phyloP scores from a whole-genome alignment of 2,888 invertebrate genomes.

The Phengaris alcon region DNA sequence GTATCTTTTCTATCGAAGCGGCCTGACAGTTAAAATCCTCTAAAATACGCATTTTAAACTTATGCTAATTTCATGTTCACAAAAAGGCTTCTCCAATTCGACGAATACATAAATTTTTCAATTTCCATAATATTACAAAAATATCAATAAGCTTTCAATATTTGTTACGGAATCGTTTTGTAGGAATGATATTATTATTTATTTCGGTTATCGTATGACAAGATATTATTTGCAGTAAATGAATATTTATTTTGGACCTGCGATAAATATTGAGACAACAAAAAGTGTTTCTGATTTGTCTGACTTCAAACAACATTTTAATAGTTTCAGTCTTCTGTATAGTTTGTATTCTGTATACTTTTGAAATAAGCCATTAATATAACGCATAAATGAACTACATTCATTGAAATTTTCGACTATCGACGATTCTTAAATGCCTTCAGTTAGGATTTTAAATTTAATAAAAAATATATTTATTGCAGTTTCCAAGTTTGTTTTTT shows the following conservation, averaged over 20 bases:
- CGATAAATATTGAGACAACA: not conserved
- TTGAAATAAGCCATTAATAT: too few relatives aligned
- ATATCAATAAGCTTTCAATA: conserved; percentile 1
- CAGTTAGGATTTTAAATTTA: too few relatives aligned
- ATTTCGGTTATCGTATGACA: not conserved
- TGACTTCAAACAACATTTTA: not conserved
- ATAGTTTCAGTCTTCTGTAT: too few relatives aligned
- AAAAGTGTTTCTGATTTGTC: not conserved
- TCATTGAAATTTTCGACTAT: too few relatives aligned
- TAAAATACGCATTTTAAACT: not conserved
- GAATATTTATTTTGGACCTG: not conserved
- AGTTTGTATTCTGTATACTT: too few relatives aligned
- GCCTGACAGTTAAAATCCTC: not conserved
- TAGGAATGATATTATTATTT: conserved; percentile 5
- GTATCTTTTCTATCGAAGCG: too few relatives aligned
- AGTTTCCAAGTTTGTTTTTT: too few relatives aligned
- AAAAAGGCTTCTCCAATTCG: conserved; percentile 8
- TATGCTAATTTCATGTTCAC: not conserved
- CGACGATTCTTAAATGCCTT: too few relatives aligned
- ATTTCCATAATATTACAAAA: conserved; percentile 11
- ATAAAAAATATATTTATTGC: too few relatives aligned
- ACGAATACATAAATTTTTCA: not conserved
- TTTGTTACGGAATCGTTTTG: not conserved
- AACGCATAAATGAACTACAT: too few relatives aligned
- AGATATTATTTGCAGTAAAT: conserved; percentile 8